Conservation (phyloP, 2,113 vertebrate species). For the Vanacampus margaritifer region DNA sequence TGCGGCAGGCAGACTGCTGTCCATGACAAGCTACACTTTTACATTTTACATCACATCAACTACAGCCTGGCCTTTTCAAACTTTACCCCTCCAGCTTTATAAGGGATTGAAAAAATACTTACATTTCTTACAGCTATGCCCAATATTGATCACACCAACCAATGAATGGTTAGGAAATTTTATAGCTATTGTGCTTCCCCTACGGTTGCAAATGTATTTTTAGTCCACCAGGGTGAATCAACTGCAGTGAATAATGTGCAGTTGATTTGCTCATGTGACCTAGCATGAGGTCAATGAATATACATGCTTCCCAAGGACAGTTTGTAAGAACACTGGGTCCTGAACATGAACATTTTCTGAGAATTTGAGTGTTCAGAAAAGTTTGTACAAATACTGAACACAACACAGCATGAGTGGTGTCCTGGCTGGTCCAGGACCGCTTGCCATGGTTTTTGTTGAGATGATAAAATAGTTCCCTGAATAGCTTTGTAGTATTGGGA, state of each 20-base stretch:
- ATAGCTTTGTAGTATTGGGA: not conserved
- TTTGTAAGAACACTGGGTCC: not conserved
- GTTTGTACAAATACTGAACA: not conserved
- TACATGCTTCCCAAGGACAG: not conserved
- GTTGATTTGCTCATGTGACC: not conserved
- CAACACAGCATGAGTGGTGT: not conserved
- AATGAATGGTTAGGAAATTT: not conserved
- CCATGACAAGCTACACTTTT: slow-evolving; percentile 17
- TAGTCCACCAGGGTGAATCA: not conserved
- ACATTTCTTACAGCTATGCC: not conserved
- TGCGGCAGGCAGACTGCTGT: slow-evolving; percentile 5
- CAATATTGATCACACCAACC: not conserved
- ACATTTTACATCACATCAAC: slow-evolving; percentile 2
- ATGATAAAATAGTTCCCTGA: not conserved
- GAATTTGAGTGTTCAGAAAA: not conserved
- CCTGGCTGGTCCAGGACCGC: not conserved
- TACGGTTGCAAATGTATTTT: not conserved
- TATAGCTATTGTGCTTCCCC: not conserved
- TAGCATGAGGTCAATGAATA: not conserved
- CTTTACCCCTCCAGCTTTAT: not conserved
- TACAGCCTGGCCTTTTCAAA: not conserved
- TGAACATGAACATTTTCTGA: not conserved
- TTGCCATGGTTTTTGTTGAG: not conserved
- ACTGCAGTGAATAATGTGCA: not conserved
- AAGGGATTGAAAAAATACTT: not conserved